Evolutionary conservation across 2,888 invertebrate genomes (phyloP), one percentile per base, ranked within the genome.

Genomic region (Cerceris rybyensis): DNA sequence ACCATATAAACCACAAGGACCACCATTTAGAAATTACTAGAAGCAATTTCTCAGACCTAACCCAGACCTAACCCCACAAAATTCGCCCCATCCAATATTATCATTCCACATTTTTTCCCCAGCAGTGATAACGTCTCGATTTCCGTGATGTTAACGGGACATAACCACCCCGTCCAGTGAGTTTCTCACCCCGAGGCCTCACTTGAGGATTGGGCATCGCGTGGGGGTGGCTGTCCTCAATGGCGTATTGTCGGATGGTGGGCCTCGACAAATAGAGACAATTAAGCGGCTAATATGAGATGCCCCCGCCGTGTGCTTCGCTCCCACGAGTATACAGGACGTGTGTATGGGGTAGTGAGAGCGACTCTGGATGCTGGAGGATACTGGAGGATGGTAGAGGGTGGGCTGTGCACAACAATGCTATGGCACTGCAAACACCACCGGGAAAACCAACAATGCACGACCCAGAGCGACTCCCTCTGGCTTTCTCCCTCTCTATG

Each of bases 211-310:
- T 65, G 54, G 43, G 67, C 43, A 46, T 46, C n/a, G 55, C 14
- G 54, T 46, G 65, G 64, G 60, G 43, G 58, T 57, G 55, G 50
- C 58, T 42, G 68, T 69, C 60, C 69, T 74, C 70, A 77, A 77
- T 80, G 69, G 76, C 72, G 80, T 80, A 84, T 82, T 74, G 84
- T 82, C 82, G 74, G 80, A 71, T 70, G 78, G 74, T 70, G 57
- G 80, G 84, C 78, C 78, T 85, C 81, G 83, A 84, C 87, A 88
- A 89, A 88, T 86, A 85, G 86, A 84, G 86, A 87, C 88, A 86
- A 89, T 89, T 88, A 88, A 88, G 81, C 85, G 83, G 87, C 84
- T 83, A 86, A 86, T 86, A 87, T 87, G 86, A 87, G 84, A 82
- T 85, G 84, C 79, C 83, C 82, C 80, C 68, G 83, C 82, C 83